Evolutionary conservation across 2,888 invertebrate species (phyloP).

Genomic region (Xanthia icteritia): DNA sequence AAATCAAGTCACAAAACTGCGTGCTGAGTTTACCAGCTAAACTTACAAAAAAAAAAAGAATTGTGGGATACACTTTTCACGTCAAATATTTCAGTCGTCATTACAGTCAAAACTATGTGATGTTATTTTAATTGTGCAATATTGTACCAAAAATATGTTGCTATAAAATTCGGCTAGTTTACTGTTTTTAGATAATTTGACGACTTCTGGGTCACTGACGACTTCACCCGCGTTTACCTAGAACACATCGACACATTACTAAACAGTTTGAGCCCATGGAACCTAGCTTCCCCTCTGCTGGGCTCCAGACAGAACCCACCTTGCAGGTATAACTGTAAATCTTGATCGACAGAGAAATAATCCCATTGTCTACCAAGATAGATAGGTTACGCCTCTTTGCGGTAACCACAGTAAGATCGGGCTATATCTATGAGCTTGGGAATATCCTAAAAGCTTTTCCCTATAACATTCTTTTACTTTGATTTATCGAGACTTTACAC

Average conservation of each 20-base stretch:
- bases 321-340: constrained; percentile 43
- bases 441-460: constrained; percentile 36
- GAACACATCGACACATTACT: background rate
- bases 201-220: too few relatives aligned
- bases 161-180: too few relatives aligned
- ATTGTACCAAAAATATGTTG: too few relatives aligned
- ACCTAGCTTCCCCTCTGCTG: background rate
- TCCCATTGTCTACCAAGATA: constrained; percentile 61
- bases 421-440: constrained; percentile 45
- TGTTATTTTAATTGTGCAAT: too few relatives aligned
- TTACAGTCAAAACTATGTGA: too few relatives aligned
- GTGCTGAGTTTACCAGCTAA: too few relatives aligned
- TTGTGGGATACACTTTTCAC: too few relatives aligned
- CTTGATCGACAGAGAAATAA: constrained; percentile 58
- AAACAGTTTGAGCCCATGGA: background rate
- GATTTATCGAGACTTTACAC: constrained; percentile 46
- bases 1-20: too few relatives aligned
- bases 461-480: constrained; percentile 44
- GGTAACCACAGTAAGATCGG: constrained; percentile 54
- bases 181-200: too few relatives aligned
- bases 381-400: constrained; percentile 67
- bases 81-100: too few relatives aligned
- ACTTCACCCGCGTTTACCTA: too few relatives aligned
- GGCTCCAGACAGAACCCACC: background rate
- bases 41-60: too few relatives aligned